Evolutionary conservation across 2,113 vertebrate species (phyloP), one percentile per base, ranked within the genome.

Genomic region (Falcunculus frontatus): DNA sequence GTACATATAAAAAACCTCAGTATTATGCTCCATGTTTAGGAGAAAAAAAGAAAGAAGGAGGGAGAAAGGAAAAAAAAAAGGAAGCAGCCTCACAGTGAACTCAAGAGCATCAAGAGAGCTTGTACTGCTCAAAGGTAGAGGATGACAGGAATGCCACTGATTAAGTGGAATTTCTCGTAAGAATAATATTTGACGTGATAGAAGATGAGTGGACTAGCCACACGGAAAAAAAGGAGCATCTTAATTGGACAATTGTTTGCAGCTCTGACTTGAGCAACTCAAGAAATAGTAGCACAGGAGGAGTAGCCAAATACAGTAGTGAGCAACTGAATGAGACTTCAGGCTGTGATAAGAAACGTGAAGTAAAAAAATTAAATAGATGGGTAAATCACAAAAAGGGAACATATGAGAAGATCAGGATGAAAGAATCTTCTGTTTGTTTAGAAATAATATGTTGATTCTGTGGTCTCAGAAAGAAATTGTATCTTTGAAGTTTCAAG

Each of bases 41-140:
- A 25, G 9, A 6, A 2, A 63, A 56, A 64, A 33, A 49, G 6
- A 35, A 26, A 4, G 7, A 30, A 47, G 8, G 5, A 20, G 4
- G 16, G 9, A 49, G 33, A 33, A 42, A 13, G 6, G 10, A 21
- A 30, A 1, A 10, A 30, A 1, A 10, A 22, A 26, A 32, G 13
- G 0, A 64, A 30, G 4, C 0, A 52, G 6, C 6, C 5, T 73
- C 73, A n/a, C 3, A 56, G 27, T 19, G 4, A 9, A 64, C 46
- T 42, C 9, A 53, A 74, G 7, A 26, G 17, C 30, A 69, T 33
- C 35, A 72, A 39, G 12, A 72, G 13, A 67, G 21, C 50, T 70
- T 27, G 8, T 62, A 23, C 39, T 69, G 6, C 10, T n/a, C 35
- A 75, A n/a, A 62, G 35, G 23, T 19, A 56, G 3, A 60, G 5